Conservation (phyloP, 2,797 vertebrate genomes). For the Takifugu rubripes region DNA sequence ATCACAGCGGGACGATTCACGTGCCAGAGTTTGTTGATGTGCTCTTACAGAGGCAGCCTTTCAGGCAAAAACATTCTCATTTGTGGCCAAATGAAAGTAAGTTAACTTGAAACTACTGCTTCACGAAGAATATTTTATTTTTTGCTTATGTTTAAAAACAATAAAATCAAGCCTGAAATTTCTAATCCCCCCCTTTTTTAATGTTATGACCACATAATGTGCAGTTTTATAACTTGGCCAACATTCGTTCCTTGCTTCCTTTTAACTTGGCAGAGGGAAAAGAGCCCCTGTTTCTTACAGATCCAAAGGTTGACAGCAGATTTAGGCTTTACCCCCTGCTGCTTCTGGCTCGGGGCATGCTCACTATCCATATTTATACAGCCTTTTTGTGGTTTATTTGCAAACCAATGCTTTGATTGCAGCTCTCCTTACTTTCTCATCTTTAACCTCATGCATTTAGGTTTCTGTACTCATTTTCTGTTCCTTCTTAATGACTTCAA, state of each 20-base stretch:
- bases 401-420: conserved; percentile 10
- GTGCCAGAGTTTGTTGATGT: not conserved
- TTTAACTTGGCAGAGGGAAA: not conserved
- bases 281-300: not conserved
- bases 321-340: not conserved
- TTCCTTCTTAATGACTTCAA: too few relatives aligned
- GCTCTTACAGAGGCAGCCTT: not conserved
- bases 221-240: conserved; percentile 14
- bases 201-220: not conserved
- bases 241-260: not conserved
- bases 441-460: conserved; percentile 7
- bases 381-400: conserved; percentile 2
- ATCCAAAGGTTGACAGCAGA: conserved; percentile 1
- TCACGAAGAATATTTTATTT: too few relatives aligned
- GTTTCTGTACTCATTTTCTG: not conserved
- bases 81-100: not conserved
- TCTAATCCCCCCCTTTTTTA: not conserved
- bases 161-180: too few relatives aligned
- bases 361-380: conserved; percentile 15
- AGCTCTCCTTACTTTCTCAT: not conserved
- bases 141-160: too few relatives aligned
- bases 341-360: not conserved
- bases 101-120: not conserved
- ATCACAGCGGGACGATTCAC: not conserved
- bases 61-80: not conserved